Percentiles rank a stretch among this genome's conserved stretches.
phyloP scores from a whole-genome alignment of 2,888 invertebrate genomes.

The Abscondita cerata region DNA sequence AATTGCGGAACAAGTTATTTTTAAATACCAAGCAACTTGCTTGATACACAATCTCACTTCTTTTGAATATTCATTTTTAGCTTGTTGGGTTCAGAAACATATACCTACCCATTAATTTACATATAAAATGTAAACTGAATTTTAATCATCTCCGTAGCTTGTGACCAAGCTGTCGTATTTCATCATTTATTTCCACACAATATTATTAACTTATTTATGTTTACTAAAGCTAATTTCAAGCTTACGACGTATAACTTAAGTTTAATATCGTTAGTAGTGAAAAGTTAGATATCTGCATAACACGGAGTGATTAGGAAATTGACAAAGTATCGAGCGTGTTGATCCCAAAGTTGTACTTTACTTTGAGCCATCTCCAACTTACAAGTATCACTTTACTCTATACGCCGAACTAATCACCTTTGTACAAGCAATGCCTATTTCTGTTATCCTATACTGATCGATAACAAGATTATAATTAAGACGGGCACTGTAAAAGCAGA shows the following conservation, averaged over 20 bases:
- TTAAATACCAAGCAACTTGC: slow-evolving; percentile 30
- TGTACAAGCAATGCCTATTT: slow-evolving; percentile 25
- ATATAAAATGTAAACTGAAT: slow-evolving; percentile 35
- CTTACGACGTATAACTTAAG: background rate
- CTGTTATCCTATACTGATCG: slow-evolving; percentile 28
- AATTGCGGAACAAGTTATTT: slow-evolving; percentile 21
- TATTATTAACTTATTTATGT: slow-evolving; percentile 6
- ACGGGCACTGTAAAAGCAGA: slow-evolving; percentile 21
- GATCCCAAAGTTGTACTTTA: slow-evolving; percentile 32
- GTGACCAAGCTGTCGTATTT: slow-evolving; percentile 15
- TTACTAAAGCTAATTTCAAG: background rate
- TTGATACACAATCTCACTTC: slow-evolving; percentile 24
- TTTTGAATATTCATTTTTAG: slow-evolving; percentile 40
- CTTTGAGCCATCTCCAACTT: slow-evolving; percentile 33
- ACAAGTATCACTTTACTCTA: slow-evolving; percentile 34
- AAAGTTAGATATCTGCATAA: slow-evolving; percentile 20
- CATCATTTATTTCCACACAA: background rate
- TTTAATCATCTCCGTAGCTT: slow-evolving; percentile 21
- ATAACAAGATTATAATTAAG: slow-evolving; percentile 30
- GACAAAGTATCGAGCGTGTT: slow-evolving; percentile 23
- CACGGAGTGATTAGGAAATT: slow-evolving; percentile 22
- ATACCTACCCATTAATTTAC: slow-evolving; percentile 37
- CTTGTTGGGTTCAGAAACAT: slow-evolving; percentile 38
- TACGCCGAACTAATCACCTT: slow-evolving; percentile 35
- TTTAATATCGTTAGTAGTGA: background rate